A percentile compares a stretch with the other conserved stretches of the same genome.
phyloP scores from a whole-genome alignment of 2,888 invertebrate genomes.

The Eupsilia transversa region DNA sequence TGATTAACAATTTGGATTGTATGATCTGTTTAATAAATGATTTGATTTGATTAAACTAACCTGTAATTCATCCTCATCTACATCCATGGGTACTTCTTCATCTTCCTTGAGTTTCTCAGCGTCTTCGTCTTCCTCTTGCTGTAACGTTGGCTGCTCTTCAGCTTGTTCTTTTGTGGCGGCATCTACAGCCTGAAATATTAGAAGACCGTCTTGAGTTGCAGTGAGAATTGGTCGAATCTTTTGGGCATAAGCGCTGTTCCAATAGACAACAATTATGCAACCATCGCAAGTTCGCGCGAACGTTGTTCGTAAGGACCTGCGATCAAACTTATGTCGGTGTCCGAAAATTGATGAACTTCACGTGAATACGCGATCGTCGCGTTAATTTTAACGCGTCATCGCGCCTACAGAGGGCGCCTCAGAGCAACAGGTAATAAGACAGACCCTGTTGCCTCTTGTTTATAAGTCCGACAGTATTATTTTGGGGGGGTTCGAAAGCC shows the following conservation, averaged over 20 bases:
- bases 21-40: too few relatives aligned
- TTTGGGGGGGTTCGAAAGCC: neutral
- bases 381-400: neutral
- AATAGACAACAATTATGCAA: neutral
- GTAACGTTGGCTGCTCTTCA: constrained; percentile 91
- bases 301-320: neutral
- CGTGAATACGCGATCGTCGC: neutral
- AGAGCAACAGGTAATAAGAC: neutral
- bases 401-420: neutral
- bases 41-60: constrained; percentile 69
- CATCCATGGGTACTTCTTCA: constrained; percentile 90
- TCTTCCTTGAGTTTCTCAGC: constrained; percentile 90
- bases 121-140: constrained; percentile 92
- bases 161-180: constrained; percentile 96
- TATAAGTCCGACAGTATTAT: neutral
- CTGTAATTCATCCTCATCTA: constrained; percentile 85
- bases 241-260: neutral
- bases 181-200: constrained; percentile 90
- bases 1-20: too few relatives aligned
- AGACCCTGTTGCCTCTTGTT: neutral
- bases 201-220: neutral
- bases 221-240: neutral
- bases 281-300: neutral
- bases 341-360: too few relatives aligned
- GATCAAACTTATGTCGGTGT: neutral